Evolutionary conservation across 2,888 invertebrate genomes (phyloP).

Genomic region (Torymus tubicola): DNA sequence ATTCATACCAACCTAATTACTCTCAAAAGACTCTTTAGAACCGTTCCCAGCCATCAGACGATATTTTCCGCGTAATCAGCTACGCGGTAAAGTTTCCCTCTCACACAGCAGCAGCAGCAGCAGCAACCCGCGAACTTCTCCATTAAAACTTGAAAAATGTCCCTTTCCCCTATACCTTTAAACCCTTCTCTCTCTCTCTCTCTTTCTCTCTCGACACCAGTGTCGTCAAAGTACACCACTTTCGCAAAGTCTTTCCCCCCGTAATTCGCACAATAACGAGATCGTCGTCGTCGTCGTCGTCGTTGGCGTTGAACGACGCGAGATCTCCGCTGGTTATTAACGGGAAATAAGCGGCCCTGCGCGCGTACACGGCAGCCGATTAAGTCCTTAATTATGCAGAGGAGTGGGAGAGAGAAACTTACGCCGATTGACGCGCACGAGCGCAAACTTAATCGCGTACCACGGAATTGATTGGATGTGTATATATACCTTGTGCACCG

Average conservation of each 20-base stretch:
- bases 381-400: background rate
- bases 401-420: background rate
- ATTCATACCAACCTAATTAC: no score
- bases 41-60: background rate
- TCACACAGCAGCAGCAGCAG: background rate
- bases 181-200: background rate
- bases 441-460: slow-evolving; percentile 1
- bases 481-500: no score
- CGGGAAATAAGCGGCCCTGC: background rate
- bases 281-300: background rate
- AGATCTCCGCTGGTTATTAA: slow-evolving; percentile 7
- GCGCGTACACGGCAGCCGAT: no score
- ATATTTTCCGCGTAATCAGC: slow-evolving; percentile 31
- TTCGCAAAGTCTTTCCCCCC: no score
- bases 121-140: slow-evolving; percentile 28
- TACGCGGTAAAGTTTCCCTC: slow-evolving; percentile 7
- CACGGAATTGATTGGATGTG: background rate
- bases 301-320: no score
- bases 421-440: background rate
- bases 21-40: no score
- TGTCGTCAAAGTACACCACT: background rate
- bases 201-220: background rate
- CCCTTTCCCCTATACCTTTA: background rate
- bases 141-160: slow-evolving; percentile 43
- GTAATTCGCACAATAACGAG: slow-evolving; percentile 18